These are phyloP conservation scores for Pinna nobilis DNA, from an alignment of 1,140 invertebrate species.

Conservation along the genomic window DNA sequence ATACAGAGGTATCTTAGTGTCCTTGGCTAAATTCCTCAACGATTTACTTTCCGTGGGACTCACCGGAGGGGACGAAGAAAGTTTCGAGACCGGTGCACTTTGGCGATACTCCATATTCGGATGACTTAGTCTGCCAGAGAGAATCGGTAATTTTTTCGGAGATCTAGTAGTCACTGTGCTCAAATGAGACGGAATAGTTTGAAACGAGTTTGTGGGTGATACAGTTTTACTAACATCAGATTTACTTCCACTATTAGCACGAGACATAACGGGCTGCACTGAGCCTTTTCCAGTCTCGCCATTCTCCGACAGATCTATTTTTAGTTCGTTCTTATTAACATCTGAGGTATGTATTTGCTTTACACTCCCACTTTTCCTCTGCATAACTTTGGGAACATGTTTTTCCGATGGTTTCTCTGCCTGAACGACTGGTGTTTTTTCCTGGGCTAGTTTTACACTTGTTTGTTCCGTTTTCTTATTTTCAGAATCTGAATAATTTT, in stretches of 20 bases:
- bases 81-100: conserved; percentile 19
- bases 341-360: conserved; percentile 8
- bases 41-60: conserved; percentile 30
- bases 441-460: background rate
- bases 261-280: too few relatives aligned
- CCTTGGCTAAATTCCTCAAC: conserved; percentile 11
- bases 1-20: conserved; percentile 43
- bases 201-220: too few relatives aligned
- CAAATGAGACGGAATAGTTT: conserved; percentile 1
- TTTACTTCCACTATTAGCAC: too few relatives aligned
- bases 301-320: background rate
- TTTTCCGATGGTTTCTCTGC: conserved; percentile 36
- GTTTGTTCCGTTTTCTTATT: background rate
- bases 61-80: conserved; percentile 33
- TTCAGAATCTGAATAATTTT: background rate
- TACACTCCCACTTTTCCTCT: background rate
- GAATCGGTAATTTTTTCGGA: conserved; percentile 27
- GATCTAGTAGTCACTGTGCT: conserved; percentile 7
- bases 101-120: conserved; percentile 39
- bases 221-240: too few relatives aligned
- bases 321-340: conserved; percentile 26
- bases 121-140: conserved; percentile 27
- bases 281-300: background rate
- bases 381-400: too few relatives aligned
- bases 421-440: conserved; percentile 6